Base-by-base conservation (phyloP, 1,140 invertebrate genomes). In the Nixonia krombeini region DNA sequence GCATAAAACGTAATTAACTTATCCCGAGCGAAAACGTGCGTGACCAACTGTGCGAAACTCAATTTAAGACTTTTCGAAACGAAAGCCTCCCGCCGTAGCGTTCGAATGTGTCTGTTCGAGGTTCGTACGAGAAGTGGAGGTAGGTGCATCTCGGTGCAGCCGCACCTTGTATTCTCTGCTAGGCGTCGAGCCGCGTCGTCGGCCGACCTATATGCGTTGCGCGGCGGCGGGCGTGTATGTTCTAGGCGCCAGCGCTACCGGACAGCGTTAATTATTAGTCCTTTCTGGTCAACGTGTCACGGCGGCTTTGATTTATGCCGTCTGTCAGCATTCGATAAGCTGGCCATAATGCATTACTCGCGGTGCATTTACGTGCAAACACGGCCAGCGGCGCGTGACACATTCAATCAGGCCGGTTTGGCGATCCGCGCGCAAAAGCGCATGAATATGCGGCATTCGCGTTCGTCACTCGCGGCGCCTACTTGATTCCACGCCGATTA, bases 301-400 rank as follows among this genome's bases (percentile, higher is more conserved):
- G 62, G 52, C 21, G 28, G 18, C 63, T 77, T 74, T 73, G 73
- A 78, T 80, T 80, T 78, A 77, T 59, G 53, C 56, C 41, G 56
- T 66, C 65, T 75, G 75, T 77, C 72, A 72, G 46, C 61, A 46
- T 51, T 72, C 64, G 72, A 78, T 76, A 80, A 69, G 63, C 67
- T 42, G 63, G 51, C 41, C 52, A 70, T 78, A 78, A 79, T 75
- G 71, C 73, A 79, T 75, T 56, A 63, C 63, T 13, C 29, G 41
- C 57, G 50, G 35, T 57, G 44, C 44, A 71, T 71, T 67, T 57
- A 62, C 62, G 42, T 59, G 55, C 50, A 55, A 70, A 56, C 59
- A 50, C 42, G 64, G 52, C 21, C 65, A 42, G 21, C 52, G 40
- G 56, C 66, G 63, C 52, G 59, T 75, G 72, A 74, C 74, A 68